These are phyloP conservation scores for Caenorhabditis plicata DNA, from an alignment of 2,888 invertebrate species.

Conservation along the genomic window DNA sequence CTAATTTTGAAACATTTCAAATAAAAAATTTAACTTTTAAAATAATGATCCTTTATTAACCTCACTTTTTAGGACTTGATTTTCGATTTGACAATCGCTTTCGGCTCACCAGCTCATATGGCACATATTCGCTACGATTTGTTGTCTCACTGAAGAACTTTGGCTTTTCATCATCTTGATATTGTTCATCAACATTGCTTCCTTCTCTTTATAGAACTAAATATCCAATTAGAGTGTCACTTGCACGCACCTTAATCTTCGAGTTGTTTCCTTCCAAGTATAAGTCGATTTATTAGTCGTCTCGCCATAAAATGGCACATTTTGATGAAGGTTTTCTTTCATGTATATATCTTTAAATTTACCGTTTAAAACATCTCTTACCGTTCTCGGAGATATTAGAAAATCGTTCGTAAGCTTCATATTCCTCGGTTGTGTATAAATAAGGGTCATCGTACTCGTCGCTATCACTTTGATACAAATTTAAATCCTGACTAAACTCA, in stretches of 20 bases:
- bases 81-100: slow-evolving; percentile 18
- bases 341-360: too few species aligned
- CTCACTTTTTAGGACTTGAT: slow-evolving; percentile 10
- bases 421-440: slow-evolving; percentile 12
- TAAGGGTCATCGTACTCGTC: slow-evolving; percentile 21
- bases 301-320: slow-evolving; percentile 27
- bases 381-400: slow-evolving; percentile 11
- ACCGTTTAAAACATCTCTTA: too few species aligned
- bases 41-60: too few species aligned
- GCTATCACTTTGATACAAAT: neutral
- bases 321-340: slow-evolving; percentile 2
- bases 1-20: too few species aligned
- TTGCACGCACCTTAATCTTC: slow-evolving; percentile 6
- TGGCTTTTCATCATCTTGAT: slow-evolving; percentile 6
- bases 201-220: neutral
- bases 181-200: neutral
- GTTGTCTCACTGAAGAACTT: slow-evolving; percentile 35
- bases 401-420: neutral
- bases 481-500: too few species aligned
- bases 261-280: slow-evolving; percentile 30
- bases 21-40: too few species aligned
- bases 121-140: slow-evolving; percentile 25
- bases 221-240: neutral
- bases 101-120: slow-evolving; percentile 11
- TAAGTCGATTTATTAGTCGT: slow-evolving; percentile 22